These are phyloP conservation scores for Clarias magur DNA, from an alignment of 2,113 vertebrate species.

Conservation along the genomic window DNA sequence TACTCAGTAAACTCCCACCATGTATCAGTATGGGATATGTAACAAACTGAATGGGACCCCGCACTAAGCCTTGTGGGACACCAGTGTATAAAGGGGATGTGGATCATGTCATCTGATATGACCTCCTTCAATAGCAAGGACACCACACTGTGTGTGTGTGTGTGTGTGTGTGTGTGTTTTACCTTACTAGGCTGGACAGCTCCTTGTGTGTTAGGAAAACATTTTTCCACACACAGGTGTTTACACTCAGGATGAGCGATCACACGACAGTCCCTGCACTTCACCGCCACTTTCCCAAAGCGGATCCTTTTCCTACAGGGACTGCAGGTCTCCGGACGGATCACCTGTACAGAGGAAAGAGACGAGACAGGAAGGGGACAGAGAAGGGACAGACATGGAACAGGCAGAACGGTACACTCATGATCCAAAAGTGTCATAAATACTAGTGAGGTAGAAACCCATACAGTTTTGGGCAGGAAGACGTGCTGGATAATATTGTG, in stretches of 20 bases:
- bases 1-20: too few species aligned
- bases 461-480: constrained; percentile 80
- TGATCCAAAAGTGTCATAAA: not conserved
- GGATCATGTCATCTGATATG: too few species aligned
- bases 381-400: not conserved
- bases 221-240: constrained; percentile 58
- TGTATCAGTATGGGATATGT: too few species aligned
- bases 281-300: constrained; percentile 79
- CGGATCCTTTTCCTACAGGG: constrained; percentile 79
- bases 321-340: constrained; percentile 74
- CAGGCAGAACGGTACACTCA: not conserved
- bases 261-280: constrained; percentile 76
- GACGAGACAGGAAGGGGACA: not conserved
- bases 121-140: too few species aligned
- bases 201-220: constrained; percentile 19
- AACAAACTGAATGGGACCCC: too few species aligned
- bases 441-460: not conserved
- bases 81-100: too few species aligned
- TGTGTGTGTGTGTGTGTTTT: not conserved
- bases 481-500: constrained; percentile 57
- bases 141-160: too few species aligned
- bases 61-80: too few species aligned
- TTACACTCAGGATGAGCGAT: constrained; percentile 79
- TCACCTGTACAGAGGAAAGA: constrained; percentile 69
- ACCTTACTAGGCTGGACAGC: constrained; percentile 44